phyloP scores from a whole-genome alignment of 2,797 vertebrate species.

The Eremophila alpestris region DNA sequence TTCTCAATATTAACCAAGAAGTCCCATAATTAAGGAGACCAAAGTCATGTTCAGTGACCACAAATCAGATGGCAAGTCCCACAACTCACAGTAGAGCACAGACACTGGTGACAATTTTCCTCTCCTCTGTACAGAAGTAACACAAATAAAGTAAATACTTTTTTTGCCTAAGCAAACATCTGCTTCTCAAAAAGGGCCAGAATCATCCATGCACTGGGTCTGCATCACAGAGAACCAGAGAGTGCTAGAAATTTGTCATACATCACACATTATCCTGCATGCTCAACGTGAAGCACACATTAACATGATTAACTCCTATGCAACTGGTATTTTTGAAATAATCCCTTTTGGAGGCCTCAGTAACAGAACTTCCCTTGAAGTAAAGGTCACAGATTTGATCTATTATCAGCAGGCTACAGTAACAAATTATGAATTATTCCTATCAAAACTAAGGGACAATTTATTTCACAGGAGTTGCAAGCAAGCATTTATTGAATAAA shows the following conservation, averaged over 20 bases:
- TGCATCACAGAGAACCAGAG: neutral
- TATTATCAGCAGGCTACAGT: neutral
- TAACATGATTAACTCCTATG: neutral
- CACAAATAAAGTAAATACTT: neutral
- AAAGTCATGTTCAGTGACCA: neutral
- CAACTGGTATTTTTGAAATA: neutral
- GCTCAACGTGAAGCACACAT: neutral
- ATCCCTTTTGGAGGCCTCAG: neutral
- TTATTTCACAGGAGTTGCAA: neutral
- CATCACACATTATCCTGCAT: neutral
- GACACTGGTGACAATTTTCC: neutral
- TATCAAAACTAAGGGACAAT: neutral
- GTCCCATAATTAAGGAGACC: neutral
- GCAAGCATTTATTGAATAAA: neutral
- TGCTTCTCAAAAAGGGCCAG: neutral
- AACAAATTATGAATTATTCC: neutral
- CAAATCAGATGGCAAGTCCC: neutral
- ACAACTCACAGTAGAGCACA: neutral
- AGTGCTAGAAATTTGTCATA: neutral
- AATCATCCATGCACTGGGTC: neutral
- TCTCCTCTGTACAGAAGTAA: neutral
- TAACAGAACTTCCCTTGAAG: neutral
- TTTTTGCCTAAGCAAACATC: neutral
- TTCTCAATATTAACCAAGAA: neutral
- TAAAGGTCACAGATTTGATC: slow-evolving; percentile 9